phyloP scores from a whole-genome alignment of 2,888 invertebrate genomes.

The Perizoma flavofasciatum region DNA sequence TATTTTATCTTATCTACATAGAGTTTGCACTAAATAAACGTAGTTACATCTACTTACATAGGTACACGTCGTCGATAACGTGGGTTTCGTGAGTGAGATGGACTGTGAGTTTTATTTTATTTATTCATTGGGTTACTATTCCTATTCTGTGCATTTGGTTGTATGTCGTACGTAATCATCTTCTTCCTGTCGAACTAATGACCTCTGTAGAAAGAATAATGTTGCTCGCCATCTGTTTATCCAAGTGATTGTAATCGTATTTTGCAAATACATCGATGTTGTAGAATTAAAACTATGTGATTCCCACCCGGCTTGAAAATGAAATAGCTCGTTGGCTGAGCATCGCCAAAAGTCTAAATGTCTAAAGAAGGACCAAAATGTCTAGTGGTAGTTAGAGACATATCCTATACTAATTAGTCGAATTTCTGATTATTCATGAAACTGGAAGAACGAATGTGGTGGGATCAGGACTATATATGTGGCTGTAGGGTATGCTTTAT shows the following conservation, averaged over 20 bases:
- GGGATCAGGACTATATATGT: too few species aligned
- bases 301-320: too few species aligned
- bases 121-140: conserved; percentile 4
- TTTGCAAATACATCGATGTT: background rate
- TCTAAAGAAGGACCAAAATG: too few species aligned
- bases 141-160: background rate
- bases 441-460: too few species aligned
- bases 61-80: conserved; percentile 13
- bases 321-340: too few species aligned
- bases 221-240: background rate
- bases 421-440: too few species aligned
- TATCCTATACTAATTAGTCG: too few species aligned
- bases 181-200: background rate
- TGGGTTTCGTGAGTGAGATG: conserved; percentile 23
- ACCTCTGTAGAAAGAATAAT: background rate
- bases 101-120: conserved; percentile 36
- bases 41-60: conserved; percentile 11
- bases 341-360: too few species aligned
- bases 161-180: too few species aligned
- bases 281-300: too few species aligned
- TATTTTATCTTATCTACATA: conserved; percentile 33
- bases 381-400: too few species aligned
- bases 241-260: background rate
- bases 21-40: conserved; percentile 31
- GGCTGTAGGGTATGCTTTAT: too few species aligned